These are phyloP conservation scores for Aurelia sp. DNA, from an alignment of 30 jellyfish, hydroid and myxozoan genomes.

Conservation along the genomic window DNA sequence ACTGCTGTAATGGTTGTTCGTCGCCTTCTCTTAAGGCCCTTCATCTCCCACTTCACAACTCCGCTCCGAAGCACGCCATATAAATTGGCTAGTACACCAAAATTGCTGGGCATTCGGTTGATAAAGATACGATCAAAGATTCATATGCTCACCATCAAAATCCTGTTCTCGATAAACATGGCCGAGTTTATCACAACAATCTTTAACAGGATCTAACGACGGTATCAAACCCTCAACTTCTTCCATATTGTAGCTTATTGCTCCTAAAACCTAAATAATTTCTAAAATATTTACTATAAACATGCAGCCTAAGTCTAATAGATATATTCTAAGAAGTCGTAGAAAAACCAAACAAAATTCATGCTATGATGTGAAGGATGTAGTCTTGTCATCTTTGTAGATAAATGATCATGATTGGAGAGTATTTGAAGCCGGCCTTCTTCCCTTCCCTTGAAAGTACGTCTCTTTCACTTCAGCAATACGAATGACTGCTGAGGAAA, in stretches of 20 bases:
- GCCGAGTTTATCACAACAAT: constrained; percentile 39
- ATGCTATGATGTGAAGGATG: constrained; percentile 96
- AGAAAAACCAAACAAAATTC: constrained; percentile 91
- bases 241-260: constrained; percentile 27
- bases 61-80: too few species aligned
- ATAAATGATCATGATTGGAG: background rate
- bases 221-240: constrained; percentile 21
- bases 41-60: too few species aligned
- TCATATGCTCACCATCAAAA: constrained; percentile 66
- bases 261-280: background rate
- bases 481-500: background rate
- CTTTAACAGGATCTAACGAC: constrained; percentile 76
- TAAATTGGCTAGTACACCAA: too few species aligned
- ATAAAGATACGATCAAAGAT: too few species aligned
- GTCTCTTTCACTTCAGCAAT: background rate
- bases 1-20: too few species aligned
- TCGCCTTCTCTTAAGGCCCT: too few species aligned
- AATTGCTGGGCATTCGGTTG: too few species aligned
- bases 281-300: background rate
- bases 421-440: background rate
- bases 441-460: background rate
- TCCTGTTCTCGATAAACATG: constrained; percentile 70
- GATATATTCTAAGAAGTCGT: constrained; percentile 75
- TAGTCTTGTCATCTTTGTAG: constrained; percentile 73
- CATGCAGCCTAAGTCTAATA: constrained; percentile 4